Conservation (phyloP, 2,797 vertebrate genomes). For the Argentina silus region DNA sequence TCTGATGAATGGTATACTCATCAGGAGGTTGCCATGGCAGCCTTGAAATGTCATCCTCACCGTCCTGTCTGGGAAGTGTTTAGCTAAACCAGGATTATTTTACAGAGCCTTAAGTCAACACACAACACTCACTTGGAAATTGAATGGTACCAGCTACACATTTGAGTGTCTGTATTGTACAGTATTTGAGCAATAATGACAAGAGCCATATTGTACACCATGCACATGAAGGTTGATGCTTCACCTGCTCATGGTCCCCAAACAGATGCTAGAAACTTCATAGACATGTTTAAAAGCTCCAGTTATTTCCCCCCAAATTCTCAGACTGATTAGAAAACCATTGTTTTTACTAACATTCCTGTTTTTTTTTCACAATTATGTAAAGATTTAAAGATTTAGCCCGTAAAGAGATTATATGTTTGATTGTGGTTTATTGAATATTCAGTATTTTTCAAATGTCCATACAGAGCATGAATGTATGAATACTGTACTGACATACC, state of each 20-base stretch:
- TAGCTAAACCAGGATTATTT: slow-evolving; percentile 36
- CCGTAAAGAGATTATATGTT: background rate
- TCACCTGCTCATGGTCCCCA: background rate
- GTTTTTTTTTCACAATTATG: background rate
- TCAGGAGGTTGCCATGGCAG: slow-evolving; percentile 31
- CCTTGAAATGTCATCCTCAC: slow-evolving; percentile 10
- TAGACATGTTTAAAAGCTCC: background rate
- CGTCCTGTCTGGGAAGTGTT: slow-evolving; percentile 17
- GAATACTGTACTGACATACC: slow-evolving; percentile 25
- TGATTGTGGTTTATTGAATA: background rate
- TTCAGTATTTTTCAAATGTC: slow-evolving; percentile 4
- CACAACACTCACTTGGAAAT: slow-evolving; percentile 16
- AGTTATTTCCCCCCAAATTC: background rate
- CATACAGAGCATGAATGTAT: slow-evolving; percentile 22
- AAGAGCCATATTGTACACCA: slow-evolving; percentile 9
- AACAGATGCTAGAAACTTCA: background rate
- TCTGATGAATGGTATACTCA: slow-evolving; percentile 30
- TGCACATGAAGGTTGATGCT: background rate
- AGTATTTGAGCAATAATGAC: slow-evolving; percentile 12
- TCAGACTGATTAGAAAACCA: slow-evolving; percentile 7
- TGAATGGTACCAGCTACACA: slow-evolving; percentile 30
- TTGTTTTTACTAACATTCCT: background rate
- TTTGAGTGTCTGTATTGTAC: slow-evolving; percentile 15
- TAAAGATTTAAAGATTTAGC: background rate
- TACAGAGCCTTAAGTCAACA: slow-evolving; percentile 40